Evolutionary conservation across 1,140 invertebrate genomes (phyloP).

Genomic region (Pachyrhynchus sulphureomaculatus): DNA sequence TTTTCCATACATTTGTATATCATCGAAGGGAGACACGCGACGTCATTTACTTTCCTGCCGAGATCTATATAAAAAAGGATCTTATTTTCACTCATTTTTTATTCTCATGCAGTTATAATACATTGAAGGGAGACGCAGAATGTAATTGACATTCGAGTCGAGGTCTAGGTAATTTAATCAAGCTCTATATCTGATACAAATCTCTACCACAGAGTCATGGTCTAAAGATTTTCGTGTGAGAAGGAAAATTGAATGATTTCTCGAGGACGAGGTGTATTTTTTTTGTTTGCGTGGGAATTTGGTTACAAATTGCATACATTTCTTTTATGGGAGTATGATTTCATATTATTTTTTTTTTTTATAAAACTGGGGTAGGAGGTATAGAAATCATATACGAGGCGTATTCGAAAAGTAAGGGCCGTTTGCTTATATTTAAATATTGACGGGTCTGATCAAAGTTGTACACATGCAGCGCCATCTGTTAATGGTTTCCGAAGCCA

Average conservation of each 20-base stretch:
- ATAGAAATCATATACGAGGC: too few species aligned
- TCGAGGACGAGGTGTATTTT: background rate
- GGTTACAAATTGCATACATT: background rate
- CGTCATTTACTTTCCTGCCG: background rate
- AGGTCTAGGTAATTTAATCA: background rate
- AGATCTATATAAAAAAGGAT: background rate
- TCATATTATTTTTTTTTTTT: too few species aligned
- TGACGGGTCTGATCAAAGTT: too few species aligned
- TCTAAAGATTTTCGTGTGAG: background rate
- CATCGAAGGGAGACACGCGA: background rate
- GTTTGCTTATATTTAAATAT: too few species aligned
- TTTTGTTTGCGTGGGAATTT: slow-evolving; percentile 4
- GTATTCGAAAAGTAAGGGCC: too few species aligned
- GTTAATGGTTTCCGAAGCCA: too few species aligned
- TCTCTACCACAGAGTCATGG: background rate
- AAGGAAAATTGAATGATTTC: background rate
- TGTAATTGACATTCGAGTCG: background rate
- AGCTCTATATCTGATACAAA: slow-evolving; percentile 3
- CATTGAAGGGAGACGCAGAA: background rate
- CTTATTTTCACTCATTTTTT: too few species aligned
- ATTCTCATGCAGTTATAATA: background rate
- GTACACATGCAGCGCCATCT: too few species aligned
- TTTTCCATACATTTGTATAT: background rate
- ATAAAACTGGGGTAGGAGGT: too few species aligned
- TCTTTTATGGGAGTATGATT: too few species aligned